Evolutionary conservation across 2,113 vertebrate genomes (phyloP).

Genomic region (Baryphthengus martii): DNA sequence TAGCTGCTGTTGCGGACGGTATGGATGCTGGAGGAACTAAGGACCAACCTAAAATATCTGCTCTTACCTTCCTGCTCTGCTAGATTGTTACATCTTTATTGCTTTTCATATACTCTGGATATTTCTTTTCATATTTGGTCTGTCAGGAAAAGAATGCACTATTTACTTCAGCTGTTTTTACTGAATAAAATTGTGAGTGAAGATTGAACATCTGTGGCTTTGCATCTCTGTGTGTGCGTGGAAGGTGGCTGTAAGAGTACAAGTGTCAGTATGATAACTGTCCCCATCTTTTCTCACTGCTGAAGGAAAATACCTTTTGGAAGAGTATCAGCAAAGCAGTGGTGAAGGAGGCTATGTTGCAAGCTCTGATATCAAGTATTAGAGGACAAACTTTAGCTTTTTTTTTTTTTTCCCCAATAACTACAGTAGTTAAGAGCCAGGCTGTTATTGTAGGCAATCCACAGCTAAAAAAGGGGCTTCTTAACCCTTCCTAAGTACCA

Average conservation of each 20-base stretch:
- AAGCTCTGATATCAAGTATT: neutral
- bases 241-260: neutral
- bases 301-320: neutral
- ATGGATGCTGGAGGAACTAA: neutral
- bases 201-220: neutral
- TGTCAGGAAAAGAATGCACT: neutral
- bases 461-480: neutral
- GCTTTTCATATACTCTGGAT: neutral
- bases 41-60: fast-evolving
- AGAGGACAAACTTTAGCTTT: neutral
- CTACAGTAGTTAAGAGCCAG: neutral
- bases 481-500: neutral
- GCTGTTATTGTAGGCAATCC: neutral
- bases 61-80: neutral
- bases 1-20: neutral
- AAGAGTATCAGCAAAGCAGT: neutral
- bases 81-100: neutral
- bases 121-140: neutral
- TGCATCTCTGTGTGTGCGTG: neutral
- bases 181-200: neutral
- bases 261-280: neutral
- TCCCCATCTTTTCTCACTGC: neutral
- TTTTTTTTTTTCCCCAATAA: neutral
- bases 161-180: neutral
- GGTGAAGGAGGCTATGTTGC: neutral